phyloP scores from a whole-genome alignment of 2,113 vertebrate genomes.

The Hemibagrus wyckioides region DNA sequence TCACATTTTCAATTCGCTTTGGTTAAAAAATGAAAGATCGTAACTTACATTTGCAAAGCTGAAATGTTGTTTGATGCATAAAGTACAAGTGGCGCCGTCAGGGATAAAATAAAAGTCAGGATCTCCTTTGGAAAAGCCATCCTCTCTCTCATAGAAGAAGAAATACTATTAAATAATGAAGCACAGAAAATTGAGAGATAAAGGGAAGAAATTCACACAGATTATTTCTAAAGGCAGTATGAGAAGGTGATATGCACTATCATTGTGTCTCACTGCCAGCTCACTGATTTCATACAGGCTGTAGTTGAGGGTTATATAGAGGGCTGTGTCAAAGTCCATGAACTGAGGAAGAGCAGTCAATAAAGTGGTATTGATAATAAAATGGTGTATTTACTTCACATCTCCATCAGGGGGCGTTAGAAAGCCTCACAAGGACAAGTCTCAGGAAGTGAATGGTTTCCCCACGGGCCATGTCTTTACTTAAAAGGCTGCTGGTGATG shows the following conservation, averaged over 20 bases:
- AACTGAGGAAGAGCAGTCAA: slow-evolving; percentile 16
- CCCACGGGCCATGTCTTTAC: background rate
- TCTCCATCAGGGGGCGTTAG: background rate
- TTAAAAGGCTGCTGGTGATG: background rate
- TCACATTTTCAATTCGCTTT: background rate
- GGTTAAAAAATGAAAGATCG: background rate
- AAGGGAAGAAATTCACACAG: background rate
- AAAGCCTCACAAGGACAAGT: background rate
- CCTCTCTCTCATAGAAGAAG: background rate
- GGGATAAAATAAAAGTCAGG: slow-evolving; percentile 73
- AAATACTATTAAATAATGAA: background rate
- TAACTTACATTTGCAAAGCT: slow-evolving; percentile 82
- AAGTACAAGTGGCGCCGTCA: slow-evolving; percentile 77
- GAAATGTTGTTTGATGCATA: slow-evolving; percentile 72
- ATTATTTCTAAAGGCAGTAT: background rate
- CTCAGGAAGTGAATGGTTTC: background rate
- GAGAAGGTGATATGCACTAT: background rate
- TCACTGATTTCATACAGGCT: slow-evolving; percentile 19
- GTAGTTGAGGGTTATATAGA: background rate
- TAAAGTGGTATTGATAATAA: slow-evolving; percentile 11
- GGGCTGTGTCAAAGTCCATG: slow-evolving; percentile 35
- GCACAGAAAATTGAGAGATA: background rate
- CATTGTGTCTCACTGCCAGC: background rate
- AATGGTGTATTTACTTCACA: background rate
- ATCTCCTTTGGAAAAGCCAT: slow-evolving; percentile 75